phyloP scores from a whole-genome alignment of 2,888 invertebrate species.

The Trimorus sp. region DNA sequence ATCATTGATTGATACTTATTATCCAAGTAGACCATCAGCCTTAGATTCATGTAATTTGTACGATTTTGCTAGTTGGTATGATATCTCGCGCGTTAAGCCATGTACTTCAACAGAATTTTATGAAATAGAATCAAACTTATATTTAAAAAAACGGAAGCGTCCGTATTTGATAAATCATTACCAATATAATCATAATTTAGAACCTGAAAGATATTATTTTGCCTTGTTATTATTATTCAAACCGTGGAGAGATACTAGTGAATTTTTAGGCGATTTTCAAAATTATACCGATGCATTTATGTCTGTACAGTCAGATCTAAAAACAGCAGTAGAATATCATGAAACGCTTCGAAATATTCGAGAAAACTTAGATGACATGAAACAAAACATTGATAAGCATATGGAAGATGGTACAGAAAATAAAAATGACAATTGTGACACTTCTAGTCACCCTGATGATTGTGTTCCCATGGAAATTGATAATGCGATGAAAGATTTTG shows the following conservation, averaged over 20 bases:
- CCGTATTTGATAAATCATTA: neutral
- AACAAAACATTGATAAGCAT: neutral
- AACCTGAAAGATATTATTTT: neutral
- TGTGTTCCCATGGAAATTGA: neutral
- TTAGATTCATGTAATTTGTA: neutral
- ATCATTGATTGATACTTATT: neutral
- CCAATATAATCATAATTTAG: neutral
- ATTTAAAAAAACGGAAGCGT: neutral
- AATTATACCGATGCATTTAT: neutral
- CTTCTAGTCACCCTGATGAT: neutral
- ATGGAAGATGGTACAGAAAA: neutral
- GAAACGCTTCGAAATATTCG: constrained; percentile 1
- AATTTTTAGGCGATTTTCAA: neutral
- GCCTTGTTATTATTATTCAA: neutral
- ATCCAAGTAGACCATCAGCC: neutral
- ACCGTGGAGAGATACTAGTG: neutral
- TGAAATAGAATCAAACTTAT: neutral
- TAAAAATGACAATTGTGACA: neutral
- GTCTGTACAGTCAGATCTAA: neutral
- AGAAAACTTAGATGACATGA: neutral
- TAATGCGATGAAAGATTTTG: neutral
- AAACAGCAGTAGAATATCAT: neutral
- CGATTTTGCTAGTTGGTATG: neutral
- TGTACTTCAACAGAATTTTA: neutral
- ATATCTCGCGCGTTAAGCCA: neutral